Conservation (phyloP, 2,113 vertebrate species). For the Heterocephalus glaber region DNA sequence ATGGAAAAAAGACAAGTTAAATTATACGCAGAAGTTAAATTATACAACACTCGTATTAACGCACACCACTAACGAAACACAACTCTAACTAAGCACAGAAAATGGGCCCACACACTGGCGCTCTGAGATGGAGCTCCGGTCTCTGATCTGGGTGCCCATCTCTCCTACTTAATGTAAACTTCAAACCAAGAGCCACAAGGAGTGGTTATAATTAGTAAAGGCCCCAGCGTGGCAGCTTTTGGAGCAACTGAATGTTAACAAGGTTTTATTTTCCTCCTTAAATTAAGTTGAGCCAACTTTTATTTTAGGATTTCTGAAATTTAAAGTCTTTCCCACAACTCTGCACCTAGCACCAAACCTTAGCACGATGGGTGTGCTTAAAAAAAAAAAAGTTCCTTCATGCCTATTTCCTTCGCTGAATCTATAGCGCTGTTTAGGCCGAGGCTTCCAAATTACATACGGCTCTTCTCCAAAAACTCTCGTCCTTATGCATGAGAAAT, state of each 20-base stretch:
- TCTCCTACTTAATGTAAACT: constrained; percentile 76
- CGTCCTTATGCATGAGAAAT: neutral
- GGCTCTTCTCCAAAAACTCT: constrained; percentile 57
- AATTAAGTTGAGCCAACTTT: constrained; percentile 53
- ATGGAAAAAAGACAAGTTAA: constrained; percentile 22
- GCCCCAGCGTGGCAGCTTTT: constrained; percentile 58
- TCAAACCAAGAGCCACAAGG: constrained; percentile 73
- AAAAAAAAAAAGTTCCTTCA: neutral
- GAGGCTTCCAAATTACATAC: constrained; percentile 1
- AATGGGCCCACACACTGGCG: constrained; percentile 67
- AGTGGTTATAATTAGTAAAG: constrained; percentile 78
- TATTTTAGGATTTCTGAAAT: constrained; percentile 55
- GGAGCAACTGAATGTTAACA: constrained; percentile 63
- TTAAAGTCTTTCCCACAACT: constrained; percentile 29
- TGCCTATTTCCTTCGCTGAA: neutral
- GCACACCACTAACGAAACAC: constrained; percentile 76
- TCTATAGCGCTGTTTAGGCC: neutral
- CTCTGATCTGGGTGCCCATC: constrained; percentile 77
- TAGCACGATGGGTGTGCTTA: neutral
- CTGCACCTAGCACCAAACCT: neutral
- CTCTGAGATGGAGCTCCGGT: constrained; percentile 50
- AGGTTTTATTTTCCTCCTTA: neutral
- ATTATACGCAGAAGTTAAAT: constrained; percentile 41
- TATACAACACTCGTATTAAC: constrained; percentile 77
- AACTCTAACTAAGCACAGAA: constrained; percentile 78